Conservation (phyloP, 2,888 invertebrate genomes). For the Phytoseiulus persimilis region DNA sequence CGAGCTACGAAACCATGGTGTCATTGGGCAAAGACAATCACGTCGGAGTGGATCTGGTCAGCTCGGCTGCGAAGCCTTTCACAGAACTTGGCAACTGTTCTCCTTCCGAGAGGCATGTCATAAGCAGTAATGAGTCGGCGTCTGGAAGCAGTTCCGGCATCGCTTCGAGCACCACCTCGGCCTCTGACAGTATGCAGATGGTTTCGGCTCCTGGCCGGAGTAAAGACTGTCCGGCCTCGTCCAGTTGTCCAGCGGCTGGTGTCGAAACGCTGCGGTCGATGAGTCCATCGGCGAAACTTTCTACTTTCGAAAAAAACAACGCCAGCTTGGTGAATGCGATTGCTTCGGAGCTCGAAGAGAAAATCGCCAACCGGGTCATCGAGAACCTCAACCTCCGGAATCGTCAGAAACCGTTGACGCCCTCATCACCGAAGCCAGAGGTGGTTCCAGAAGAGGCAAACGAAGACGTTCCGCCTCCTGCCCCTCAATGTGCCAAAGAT, state of each 20-base stretch:
- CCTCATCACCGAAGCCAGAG: not conserved
- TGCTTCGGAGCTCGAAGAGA: conserved; percentile 21
- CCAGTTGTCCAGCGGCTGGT: not conserved
- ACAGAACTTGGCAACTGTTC: not conserved
- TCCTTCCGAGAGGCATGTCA: not conserved
- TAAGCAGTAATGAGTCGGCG: conserved; percentile 5
- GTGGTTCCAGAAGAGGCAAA: not conserved
- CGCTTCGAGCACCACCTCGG: not conserved
- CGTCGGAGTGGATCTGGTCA: not conserved
- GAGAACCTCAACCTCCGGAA: not conserved
- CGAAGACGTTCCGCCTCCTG: not conserved
- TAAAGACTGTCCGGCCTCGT: not conserved
- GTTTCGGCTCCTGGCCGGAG: not conserved
- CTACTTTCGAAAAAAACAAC: not conserved
- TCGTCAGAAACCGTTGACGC: not conserved
- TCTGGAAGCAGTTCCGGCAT: not conserved
- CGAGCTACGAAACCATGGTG: conserved; percentile 12
- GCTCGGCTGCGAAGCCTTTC: not conserved
- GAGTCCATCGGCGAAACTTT: not conserved
- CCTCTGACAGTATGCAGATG: not conserved
- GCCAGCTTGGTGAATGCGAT: conserved; percentile 20
- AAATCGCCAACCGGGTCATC: conserved; percentile 7
- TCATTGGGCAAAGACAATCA: not conserved
- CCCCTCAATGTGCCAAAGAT: not conserved
- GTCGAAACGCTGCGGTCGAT: not conserved